phyloP scores from a whole-genome alignment of 2,113 vertebrate genomes.

The Entosphenus tridentatus region DNA sequence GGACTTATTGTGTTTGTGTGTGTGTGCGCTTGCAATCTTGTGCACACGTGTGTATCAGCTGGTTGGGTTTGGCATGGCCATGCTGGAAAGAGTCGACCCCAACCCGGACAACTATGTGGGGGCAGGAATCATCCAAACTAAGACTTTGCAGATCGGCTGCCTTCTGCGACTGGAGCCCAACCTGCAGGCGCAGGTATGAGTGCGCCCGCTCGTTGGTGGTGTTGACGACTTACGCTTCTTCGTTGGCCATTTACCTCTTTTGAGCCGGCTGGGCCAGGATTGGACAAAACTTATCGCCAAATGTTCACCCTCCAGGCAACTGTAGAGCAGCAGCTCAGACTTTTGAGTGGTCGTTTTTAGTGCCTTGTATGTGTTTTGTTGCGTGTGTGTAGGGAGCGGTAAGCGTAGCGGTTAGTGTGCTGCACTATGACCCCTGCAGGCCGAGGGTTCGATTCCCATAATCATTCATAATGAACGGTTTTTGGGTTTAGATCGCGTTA shows the following conservation, averaged over 20 bases:
- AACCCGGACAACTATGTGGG: conserved; percentile 77
- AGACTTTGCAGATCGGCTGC: conserved; percentile 58
- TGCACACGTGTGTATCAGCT: conserved; percentile 21
- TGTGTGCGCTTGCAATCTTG: no score
- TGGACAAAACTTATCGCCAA: not conserved
- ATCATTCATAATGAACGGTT: no score
- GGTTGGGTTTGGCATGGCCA: conserved; percentile 51
- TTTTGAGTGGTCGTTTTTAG: not conserved
- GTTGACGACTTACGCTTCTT: not conserved
- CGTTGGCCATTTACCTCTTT: not conserved
- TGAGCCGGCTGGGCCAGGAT: not conserved
- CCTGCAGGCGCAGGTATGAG: conserved; percentile 53
- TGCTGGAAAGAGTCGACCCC: conserved; percentile 62
- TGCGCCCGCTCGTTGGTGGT: not conserved
- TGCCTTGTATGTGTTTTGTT: not conserved
- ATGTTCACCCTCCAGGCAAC: not conserved
- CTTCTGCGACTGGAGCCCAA: conserved; percentile 68
- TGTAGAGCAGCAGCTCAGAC: not conserved
- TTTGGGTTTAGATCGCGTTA: no score
- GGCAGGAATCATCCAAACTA: conserved; percentile 68
- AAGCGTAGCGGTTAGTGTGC: no score
- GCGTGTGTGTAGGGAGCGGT: not conserved
- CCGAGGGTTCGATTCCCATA: no score
- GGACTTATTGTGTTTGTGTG: no score
- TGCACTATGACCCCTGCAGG: no score